Percentiles rank a stretch among this genome's conserved stretches.
Evolutionary conservation across 2,797 vertebrate species (phyloP).

Genomic region (Silurus aristotelis): DNA sequence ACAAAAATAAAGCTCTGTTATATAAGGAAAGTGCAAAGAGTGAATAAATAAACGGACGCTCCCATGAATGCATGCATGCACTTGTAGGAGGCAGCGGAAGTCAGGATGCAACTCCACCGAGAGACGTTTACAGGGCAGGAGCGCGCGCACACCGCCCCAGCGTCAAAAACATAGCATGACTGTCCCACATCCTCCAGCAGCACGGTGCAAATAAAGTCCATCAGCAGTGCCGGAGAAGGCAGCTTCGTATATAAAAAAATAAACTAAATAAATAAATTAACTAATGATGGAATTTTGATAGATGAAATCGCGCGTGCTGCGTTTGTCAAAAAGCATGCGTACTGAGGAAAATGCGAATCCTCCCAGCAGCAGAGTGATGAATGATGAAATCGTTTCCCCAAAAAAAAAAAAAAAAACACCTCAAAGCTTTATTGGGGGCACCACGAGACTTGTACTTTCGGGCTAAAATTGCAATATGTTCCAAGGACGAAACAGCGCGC

Average conservation of each 20-base stretch:
- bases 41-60: background rate
- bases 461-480: background rate
- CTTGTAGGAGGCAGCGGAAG: background rate
- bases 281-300: background rate
- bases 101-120: constrained; percentile 9
- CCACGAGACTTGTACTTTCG: background rate
- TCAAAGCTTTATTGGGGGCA: background rate
- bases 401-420: background rate
- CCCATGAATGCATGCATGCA: no score
- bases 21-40: background rate
- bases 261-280: background rate
- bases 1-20: background rate
- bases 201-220: background rate
- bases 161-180: background rate
- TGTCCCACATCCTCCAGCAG: constrained; percentile 1
- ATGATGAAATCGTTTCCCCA: background rate
- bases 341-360: background rate
- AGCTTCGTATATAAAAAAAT: no score
- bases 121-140: constrained; percentile 9
- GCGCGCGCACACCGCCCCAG: background rate
- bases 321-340: background rate
- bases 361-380: no score
- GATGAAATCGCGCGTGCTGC: no score
- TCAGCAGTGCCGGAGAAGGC: background rate
- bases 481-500: background rate